These are phyloP conservation scores for Gyrodactylus bullatarudis DNA, from an alignment of 1,140 invertebrate species.

Conservation along the genomic window DNA sequence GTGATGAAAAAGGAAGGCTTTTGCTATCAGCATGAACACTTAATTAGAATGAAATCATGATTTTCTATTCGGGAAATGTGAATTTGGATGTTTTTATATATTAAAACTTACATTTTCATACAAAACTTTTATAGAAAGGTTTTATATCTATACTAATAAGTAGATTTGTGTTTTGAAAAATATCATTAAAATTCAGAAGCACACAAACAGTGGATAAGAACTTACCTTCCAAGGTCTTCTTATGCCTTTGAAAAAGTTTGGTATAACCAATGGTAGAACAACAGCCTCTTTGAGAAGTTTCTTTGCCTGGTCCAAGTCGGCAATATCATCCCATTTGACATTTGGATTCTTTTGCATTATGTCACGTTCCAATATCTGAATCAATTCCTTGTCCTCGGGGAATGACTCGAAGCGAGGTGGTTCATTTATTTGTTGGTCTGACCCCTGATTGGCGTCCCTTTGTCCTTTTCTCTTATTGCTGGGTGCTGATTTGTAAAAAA, in stretches of 20 bases:
- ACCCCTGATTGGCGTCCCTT: too few relatives aligned
- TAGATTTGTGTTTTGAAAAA: too few relatives aligned
- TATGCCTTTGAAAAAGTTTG: conserved; percentile 89
- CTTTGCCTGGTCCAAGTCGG: conserved; percentile 72
- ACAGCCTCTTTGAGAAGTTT: conserved; percentile 75
- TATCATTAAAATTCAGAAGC: too few relatives aligned
- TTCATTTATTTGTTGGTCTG: background rate
- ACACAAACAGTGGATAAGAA: too few relatives aligned
- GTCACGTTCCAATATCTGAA: conserved; percentile 72
- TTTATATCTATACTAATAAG: too few relatives aligned
- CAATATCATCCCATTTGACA: conserved; percentile 84
- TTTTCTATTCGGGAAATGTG: too few relatives aligned
- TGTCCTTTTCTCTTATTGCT: background rate
- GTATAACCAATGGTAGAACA: conserved; percentile 83
- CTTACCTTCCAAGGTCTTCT: conserved; percentile 42
- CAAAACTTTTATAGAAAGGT: too few relatives aligned
- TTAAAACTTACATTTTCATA: too few relatives aligned
- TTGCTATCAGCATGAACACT: too few relatives aligned
- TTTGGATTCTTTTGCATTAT: conserved; percentile 90
- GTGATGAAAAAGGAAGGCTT: too few relatives aligned
- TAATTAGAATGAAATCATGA: too few relatives aligned
- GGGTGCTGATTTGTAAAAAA: background rate
- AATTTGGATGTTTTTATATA: too few relatives aligned
- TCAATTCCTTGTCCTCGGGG: conserved; percentile 56
- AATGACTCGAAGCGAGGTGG: conserved; percentile 44